phyloP scores from a whole-genome alignment of 2,797 vertebrate genomes.

The Diplodus sargus region DNA sequence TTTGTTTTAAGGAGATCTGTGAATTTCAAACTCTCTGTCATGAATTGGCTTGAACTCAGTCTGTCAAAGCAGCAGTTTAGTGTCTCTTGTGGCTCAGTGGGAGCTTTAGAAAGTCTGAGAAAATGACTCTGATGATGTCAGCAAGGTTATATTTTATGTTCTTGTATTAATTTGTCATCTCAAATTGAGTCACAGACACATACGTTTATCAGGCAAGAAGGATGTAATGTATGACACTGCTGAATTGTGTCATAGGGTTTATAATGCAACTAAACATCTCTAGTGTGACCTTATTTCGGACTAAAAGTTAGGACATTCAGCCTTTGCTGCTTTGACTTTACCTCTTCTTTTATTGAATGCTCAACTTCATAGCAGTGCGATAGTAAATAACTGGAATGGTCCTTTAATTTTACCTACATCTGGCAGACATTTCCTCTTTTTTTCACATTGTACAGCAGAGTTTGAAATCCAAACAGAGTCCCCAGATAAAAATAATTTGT shows the following conservation, averaged over 20 bases:
- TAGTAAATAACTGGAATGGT: not conserved
- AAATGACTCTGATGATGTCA: not conserved
- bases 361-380: not conserved
- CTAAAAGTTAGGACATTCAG: not conserved
- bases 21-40: not conserved
- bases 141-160: not conserved
- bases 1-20: not conserved
- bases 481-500: not conserved
- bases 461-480: not conserved
- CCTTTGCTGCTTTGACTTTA: not conserved
- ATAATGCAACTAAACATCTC: not conserved
- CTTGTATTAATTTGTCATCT: not conserved
- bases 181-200: not conserved
- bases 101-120: not conserved
- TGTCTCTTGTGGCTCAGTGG: not conserved
- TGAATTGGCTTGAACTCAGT: not conserved
- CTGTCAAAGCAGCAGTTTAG: not conserved
- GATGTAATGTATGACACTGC: not conserved
- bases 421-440: not conserved
- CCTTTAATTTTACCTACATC: not conserved
- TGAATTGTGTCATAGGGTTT: not conserved
- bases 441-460: not conserved
- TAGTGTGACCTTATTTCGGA: not conserved
- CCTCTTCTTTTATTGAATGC: not conserved
- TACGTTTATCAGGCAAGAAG: not conserved